Base-by-base conservation (phyloP, 1,140 invertebrate genomes). In the Mya arenaria region DNA sequence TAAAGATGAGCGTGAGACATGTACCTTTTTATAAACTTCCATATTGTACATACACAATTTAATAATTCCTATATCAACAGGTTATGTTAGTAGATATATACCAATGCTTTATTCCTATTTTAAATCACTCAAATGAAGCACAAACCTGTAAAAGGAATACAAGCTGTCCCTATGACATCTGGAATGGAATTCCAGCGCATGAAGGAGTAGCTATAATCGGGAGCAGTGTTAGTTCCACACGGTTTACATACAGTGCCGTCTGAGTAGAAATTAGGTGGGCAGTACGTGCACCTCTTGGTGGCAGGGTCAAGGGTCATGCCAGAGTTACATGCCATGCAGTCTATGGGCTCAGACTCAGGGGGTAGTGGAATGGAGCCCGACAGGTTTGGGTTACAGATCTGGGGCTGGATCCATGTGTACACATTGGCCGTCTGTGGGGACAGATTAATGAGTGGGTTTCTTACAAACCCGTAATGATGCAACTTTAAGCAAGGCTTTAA, bases 381-480 rank as follows among this genome's bases (percentile, higher is more conserved):
- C 5, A 92, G 44, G 41, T 92, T 89, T 25, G 92, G 91, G 19
- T 92, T 85, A 85, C 95, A 95, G 56, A 95, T 93, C 78, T 92
- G 91, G 17, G 94, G 95, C 82, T 94, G 89, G 36, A 95, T 90
- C 94, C 94, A 95, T 66, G 92, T 91, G 88, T 94, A 95, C 34
- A 89, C 86, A 8, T 92, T 89, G 71, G 90, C 87, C 4, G 94
- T 94, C 91, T 93, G 75, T n/a, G n/a, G n/a, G n/a, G n/a, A n/a
- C n/a, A n/a, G n/a, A n/a, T n/a, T n/a, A n/a, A n/a, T n/a, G n/a
- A n/a, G n/a, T n/a, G n/a, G n/a, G n/a, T n/a, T n/a, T n/a, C n/a
- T n/a, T n/a, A n/a, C n/a, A n/a, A n/a, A n/a, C n/a, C n/a, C n/a
- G n/a, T n/a, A n/a, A n/a, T n/a, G n/a, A n/a, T n/a, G n/a, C n/a